Evolutionary conservation across 2,888 invertebrate species (phyloP).

Genomic region (Apamea crenata): DNA sequence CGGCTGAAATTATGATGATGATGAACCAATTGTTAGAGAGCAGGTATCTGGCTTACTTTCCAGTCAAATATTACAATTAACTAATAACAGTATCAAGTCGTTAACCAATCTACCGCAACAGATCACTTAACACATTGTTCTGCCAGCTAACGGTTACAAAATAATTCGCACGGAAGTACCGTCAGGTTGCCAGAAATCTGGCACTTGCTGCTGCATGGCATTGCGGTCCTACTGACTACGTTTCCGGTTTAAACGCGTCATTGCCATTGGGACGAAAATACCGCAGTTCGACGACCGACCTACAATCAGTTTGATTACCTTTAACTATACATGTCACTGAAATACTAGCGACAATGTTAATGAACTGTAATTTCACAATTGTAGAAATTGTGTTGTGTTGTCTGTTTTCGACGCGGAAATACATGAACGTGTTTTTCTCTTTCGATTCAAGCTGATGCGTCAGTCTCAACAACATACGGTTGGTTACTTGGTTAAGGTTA

Average conservation of each 20-base stretch:
- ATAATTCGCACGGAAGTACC: conserved; percentile 32
- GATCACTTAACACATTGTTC: conserved; percentile 39
- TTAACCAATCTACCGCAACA: conserved; percentile 42
- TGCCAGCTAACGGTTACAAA: conserved; percentile 23
- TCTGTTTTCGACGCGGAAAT: conserved; percentile 12
- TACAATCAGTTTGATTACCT: conserved; percentile 49
- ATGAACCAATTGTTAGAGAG: not conserved
- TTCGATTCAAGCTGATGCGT: not conserved
- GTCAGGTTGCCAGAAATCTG: conserved; percentile 49
- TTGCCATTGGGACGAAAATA: conserved; percentile 60
- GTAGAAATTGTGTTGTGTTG: not conserved
- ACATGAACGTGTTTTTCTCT: conserved; percentile 6
- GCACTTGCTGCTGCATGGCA: conserved; percentile 12
- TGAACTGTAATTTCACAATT: conserved; percentile 39
- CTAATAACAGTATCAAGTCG: conserved; percentile 35
- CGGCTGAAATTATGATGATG: not conserved
- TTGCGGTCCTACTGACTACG: conserved; percentile 44
- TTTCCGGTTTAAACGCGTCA: conserved; percentile 53
- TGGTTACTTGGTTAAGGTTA: conserved; percentile 5
- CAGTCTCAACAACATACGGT: not conserved
- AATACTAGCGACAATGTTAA: conserved; percentile 31
- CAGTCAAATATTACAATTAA: conserved; percentile 3
- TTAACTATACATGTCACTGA: conserved; percentile 28
- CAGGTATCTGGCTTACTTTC: not conserved
- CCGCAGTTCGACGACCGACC: conserved; percentile 60